Conservation (phyloP, 2,113 vertebrate species). For the Barnardius zonarius region DNA sequence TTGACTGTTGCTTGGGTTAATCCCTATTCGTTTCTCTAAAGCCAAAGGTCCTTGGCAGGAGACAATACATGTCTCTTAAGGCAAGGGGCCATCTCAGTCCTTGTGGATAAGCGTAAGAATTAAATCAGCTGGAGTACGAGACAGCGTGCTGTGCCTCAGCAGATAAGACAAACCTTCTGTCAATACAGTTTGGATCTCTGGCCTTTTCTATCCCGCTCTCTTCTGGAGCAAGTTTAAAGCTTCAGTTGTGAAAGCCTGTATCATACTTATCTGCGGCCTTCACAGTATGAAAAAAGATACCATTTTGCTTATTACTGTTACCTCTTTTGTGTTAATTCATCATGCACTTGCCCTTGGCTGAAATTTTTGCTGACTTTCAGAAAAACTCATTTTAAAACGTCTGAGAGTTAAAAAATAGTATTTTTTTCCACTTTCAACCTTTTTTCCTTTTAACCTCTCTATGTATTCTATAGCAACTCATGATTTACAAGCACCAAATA, state of each 20-base stretch:
- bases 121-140: background rate
- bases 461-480: background rate
- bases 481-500: background rate
- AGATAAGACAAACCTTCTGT: background rate
- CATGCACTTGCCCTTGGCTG: background rate
- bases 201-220: background rate
- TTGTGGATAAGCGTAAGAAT: rapidly evolving
- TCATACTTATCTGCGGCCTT: background rate
- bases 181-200: background rate
- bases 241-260: background rate
- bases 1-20: background rate
- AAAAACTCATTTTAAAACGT: background rate
- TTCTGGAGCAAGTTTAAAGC: background rate
- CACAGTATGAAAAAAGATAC: background rate
- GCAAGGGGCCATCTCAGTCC: background rate
- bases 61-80: background rate
- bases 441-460: background rate
- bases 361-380: background rate
- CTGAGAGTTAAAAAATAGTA: rapidly evolving
- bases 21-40: background rate
- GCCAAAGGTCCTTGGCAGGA: background rate
- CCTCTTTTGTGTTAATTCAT: background rate
- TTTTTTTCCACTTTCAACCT: background rate
- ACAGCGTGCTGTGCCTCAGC: background rate
- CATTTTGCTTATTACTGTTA: background rate